Percentiles rank a stretch among this genome's conserved stretches.
phyloP scores from a whole-genome alignment of 2,888 invertebrate genomes.

The Trilocha varians region DNA sequence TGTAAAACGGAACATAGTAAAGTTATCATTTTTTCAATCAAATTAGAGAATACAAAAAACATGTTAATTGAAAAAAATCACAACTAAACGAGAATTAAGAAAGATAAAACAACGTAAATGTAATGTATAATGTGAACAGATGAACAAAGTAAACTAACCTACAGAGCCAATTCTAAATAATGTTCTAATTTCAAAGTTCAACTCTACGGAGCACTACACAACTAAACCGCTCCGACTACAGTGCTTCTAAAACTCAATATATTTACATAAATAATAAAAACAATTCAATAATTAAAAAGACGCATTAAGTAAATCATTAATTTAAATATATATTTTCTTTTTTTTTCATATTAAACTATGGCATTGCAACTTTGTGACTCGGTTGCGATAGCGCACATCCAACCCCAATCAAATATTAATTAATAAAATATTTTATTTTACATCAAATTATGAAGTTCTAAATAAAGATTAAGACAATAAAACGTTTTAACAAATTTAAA shows the following conservation, averaged over 20 bases:
- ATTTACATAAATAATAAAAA: constrained; percentile 58
- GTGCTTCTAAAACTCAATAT: background rate
- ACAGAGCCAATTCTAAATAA: background rate
- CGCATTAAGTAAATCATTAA: constrained; percentile 31
- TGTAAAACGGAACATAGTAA: no score
- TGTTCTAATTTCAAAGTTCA: background rate
- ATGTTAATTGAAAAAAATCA: no score
- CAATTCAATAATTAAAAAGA: background rate
- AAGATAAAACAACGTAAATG: no score
- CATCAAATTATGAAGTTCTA: background rate
- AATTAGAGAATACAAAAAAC: no score
- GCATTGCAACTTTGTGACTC: constrained; percentile 68
- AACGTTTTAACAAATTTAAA: background rate
- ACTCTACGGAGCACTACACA: background rate
- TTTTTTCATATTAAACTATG: constrained; percentile 43
- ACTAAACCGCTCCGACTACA: background rate
- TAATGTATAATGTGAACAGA: background rate
- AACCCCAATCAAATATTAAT: background rate
- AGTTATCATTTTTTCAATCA: no score
- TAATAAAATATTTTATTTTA: background rate
- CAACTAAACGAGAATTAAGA: no score
- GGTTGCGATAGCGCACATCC: constrained; percentile 37
- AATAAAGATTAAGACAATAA: background rate
- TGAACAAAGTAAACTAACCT: background rate
- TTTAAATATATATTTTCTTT: background rate